Evolutionary conservation across 2,797 vertebrate species (phyloP).

Genomic region (Zenarchopterus dispar): DNA sequence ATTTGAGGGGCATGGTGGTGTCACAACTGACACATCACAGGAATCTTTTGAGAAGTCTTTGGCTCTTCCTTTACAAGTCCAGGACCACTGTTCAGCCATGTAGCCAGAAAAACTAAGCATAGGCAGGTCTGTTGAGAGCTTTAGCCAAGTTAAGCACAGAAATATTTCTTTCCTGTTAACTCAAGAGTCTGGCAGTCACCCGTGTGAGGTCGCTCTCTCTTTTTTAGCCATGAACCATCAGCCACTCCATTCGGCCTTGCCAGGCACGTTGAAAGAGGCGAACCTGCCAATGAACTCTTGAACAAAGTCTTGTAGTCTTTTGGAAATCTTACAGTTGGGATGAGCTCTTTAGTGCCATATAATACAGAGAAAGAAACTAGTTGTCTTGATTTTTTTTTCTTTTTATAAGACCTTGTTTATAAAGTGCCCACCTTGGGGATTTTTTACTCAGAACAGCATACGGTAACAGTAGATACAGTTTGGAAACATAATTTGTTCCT

Average conservation of each 20-base stretch:
- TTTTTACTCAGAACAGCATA: too few relatives aligned
- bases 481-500: too few relatives aligned
- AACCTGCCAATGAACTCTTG: constrained; percentile 38
- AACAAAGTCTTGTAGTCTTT: constrained; percentile 12
- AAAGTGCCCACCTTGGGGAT: not conserved
- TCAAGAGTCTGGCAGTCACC: constrained; percentile 76
- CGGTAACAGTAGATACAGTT: too few relatives aligned
- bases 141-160: constrained; percentile 80
- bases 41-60: constrained; percentile 65
- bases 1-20: constrained; percentile 52
- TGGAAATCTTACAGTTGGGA: constrained; percentile 7
- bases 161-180: constrained; percentile 83
- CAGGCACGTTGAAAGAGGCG: constrained; percentile 32
- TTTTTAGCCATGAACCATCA: constrained; percentile 51
- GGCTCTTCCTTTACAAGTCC: constrained; percentile 65
- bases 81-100: constrained; percentile 67
- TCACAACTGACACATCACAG: constrained; percentile 69
- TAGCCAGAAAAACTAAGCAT: constrained; percentile 70
- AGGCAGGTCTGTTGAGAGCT: constrained; percentile 67
- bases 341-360: not conserved
- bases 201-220: constrained; percentile 67
- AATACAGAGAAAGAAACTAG: too few relatives aligned
- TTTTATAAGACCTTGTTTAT: not conserved
- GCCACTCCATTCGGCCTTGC: constrained; percentile 45
- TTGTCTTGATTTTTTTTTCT: too few relatives aligned